A percentile compares a stretch with the other conserved stretches of the same genome.
Conservation (phyloP, 2,797 vertebrate species). For the Columba guinea region DNA sequence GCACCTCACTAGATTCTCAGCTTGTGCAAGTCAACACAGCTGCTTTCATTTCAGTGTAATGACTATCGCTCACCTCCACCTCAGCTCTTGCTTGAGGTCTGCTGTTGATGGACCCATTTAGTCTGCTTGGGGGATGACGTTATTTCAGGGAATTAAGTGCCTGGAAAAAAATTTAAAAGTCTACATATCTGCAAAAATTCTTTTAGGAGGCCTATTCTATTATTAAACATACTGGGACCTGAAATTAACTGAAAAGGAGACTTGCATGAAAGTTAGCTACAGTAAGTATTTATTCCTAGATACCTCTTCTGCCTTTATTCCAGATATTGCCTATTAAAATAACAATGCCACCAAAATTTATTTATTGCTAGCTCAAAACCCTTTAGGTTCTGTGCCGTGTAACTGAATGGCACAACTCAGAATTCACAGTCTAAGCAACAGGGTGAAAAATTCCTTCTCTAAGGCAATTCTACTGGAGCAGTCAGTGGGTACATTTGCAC, state of each 20-base stretch:
- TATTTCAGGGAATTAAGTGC: background rate
- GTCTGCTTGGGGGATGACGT: background rate
- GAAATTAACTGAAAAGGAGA: background rate
- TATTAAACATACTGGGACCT: background rate
- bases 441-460: background rate
- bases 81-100: background rate
- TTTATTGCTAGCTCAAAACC: background rate
- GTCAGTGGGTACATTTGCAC: background rate
- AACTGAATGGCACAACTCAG: background rate
- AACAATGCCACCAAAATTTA: background rate
- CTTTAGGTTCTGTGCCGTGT: background rate
- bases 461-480: fast-evolving
- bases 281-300: background rate
- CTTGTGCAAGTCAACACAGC: conserved; percentile 7
- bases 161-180: background rate
- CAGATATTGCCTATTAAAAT: background rate
- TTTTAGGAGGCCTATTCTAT: background rate
- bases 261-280: background rate
- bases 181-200: background rate
- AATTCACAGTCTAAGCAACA: background rate
- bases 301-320: background rate
- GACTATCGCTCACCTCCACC: background rate
- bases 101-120: background rate
- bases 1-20: background rate
- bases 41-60: background rate